phyloP scores from a whole-genome alignment of 2,888 invertebrate species.

The Crematogaster levior region DNA sequence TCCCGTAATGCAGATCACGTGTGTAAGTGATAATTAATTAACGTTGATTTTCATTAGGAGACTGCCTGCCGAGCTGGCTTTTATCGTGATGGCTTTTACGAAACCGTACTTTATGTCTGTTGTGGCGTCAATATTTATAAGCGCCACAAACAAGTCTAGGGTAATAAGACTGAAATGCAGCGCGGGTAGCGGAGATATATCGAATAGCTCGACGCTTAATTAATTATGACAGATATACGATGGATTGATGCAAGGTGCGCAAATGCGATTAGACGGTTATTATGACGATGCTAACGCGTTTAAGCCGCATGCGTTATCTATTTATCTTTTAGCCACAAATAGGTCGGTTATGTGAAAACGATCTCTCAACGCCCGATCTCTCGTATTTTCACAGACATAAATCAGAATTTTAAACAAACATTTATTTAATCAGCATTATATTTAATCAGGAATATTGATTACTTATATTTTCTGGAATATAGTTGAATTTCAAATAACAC shows the following conservation, averaged over 20 bases:
- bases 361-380: background rate
- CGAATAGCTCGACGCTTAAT: conserved; percentile 41
- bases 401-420: background rate
- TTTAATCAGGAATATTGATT: background rate
- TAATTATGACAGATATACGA: conserved; percentile 38
- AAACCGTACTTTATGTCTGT: background rate
- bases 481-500: background rate
- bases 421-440: background rate
- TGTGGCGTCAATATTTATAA: conserved; percentile 22
- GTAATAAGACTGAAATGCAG: conserved; percentile 36
- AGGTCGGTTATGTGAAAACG: background rate
- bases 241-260: conserved; percentile 45
- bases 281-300: conserved; percentile 1
- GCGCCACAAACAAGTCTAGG: background rate
- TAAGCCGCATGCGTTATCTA: conserved; percentile 19
- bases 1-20: background rate
- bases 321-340: conserved; percentile 7
- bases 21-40: conserved; percentile 43
- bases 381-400: background rate
- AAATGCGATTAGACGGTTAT: conserved; percentile 49
- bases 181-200: background rate
- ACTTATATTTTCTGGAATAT: background rate
- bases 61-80: background rate
- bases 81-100: conserved; percentile 12
- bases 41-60: conserved; percentile 46